Evolutionary conservation across 2,113 vertebrate genomes (phyloP).

Genomic region (Vimba vimba): DNA sequence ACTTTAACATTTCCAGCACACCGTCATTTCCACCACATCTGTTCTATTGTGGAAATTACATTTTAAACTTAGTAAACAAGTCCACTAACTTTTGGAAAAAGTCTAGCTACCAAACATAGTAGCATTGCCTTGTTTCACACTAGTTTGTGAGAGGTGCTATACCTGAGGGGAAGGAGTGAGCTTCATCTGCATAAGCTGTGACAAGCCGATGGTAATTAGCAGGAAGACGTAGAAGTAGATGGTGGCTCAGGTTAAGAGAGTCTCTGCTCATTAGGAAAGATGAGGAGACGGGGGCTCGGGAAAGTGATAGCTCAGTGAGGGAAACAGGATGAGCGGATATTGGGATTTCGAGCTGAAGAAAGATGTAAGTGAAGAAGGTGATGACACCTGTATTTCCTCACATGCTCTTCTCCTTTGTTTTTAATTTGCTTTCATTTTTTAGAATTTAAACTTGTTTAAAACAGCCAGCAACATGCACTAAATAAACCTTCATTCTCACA

Average conservation of each 20-base stretch:
- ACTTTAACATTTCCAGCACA: background rate
- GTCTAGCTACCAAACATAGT: background rate
- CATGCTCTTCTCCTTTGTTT: background rate
- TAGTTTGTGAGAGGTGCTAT: conserved; percentile 12
- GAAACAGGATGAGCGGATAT: conserved; percentile 11
- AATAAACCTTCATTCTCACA: background rate
- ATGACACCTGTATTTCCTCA: conserved; percentile 26
- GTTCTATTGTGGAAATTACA: background rate
- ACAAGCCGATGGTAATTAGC: conserved; percentile 55
- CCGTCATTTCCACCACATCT: background rate
- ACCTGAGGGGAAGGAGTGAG: conserved; percentile 16
- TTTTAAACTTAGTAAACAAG: background rate
- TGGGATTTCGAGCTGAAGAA: background rate
- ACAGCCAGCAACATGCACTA: background rate
- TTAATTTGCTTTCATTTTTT: background rate
- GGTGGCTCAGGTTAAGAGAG: conserved; percentile 52
- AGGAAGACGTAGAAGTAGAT: conserved; percentile 47
- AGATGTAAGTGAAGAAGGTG: background rate
- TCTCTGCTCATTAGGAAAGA: conserved; percentile 50
- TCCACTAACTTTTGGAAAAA: background rate
- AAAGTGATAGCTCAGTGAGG: conserved; percentile 41
- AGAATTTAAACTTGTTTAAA: background rate
- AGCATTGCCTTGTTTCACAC: conserved; percentile 10
- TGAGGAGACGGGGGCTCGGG: conserved; percentile 35
- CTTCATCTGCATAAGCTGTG: conserved; percentile 58